Evolutionary conservation across 2,113 vertebrate genomes (phyloP), one percentile per base, ranked within the genome.

Genomic region (Silurus asotus): DNA sequence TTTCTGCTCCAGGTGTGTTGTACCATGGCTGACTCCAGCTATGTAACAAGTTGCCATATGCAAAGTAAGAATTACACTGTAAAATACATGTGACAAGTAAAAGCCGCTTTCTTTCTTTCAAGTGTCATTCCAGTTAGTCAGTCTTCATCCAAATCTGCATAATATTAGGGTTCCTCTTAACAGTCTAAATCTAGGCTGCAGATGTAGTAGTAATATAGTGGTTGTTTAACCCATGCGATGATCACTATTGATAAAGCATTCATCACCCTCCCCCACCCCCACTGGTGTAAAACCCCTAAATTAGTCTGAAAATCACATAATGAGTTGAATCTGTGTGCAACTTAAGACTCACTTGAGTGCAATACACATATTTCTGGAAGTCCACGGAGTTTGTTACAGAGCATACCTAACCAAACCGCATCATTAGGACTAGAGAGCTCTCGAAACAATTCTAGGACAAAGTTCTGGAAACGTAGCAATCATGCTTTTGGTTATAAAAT

Each of bases 401-500:
- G 28, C 65, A 67, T 69, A 69, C 28, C 67, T 19, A 72, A 48
- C 7, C 69, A 72, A 72, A 72, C 48, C 19, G 1, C 48, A 74
- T 51, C 45, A 74, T 74, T 74, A 74, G 3, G 20, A 51, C 70
- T 20, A 75, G 53, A 23, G 19, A 23, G 9, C 48, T 75, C 23
- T n/a, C 5, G 6, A 53, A 49, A 75, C 49, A 51, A 75, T 20
- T n/a, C 20, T 49, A 75, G 20, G n/a, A 45, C 28, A 70, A 70
- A 17, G 28, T 69, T 69, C 25, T 69, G 37, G 37, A 51, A 74
- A 51, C 13, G 70, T 49, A 20, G 8, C 70, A 51, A 23, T 75
- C 72, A 11, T n/a, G 48, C 45, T 49, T 75, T 75, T 75, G 70
- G 49, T 75, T n/a, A 75, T 53, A n/a, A 74, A 74, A 61, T 37